Evolutionary conservation across 2,113 vertebrate genomes (phyloP), one percentile per base, ranked within the genome.

Genomic region (Ariopsis seemanni): DNA sequence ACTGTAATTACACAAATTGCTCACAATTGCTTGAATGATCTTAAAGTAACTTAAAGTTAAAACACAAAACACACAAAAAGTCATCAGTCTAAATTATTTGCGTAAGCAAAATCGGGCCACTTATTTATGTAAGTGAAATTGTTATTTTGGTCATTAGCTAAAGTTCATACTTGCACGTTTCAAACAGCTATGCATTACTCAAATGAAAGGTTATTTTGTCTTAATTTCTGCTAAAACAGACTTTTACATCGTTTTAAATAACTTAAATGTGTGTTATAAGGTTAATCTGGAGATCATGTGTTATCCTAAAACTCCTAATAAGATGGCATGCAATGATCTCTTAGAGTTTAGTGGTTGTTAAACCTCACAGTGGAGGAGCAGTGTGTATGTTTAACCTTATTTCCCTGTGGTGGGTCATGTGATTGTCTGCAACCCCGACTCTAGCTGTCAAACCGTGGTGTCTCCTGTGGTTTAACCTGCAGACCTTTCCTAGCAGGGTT

Each of bases 371-470:
- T 48, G 22, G 72, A 74, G 75, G n/a, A 57, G 69, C 81, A 48
- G 42, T 86, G 22, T 67, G 88, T 88, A 67, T 89, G 82, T 92
- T 88, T 83, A 85, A 82, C 53, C 89, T 78, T 52, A 27, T 72
- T 89, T 86, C 55, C 83, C 74, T 90, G 50, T 82, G 74, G 81
- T 53, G 86, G 86, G 87, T 69, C 22, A 62, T 81, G 89, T 85
- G 82, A 87, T 86, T 42, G 34, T 87, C 50, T 80, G 72, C 84
- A 74, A 78, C 55, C 86, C 55, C 48, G 80, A 63, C 79, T 79
- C 83, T 81, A 71, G 88, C 86, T 89, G 88, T 85, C 85, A 62
- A 42, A 55, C 63, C 22, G 53, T 55, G 85, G 63, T 4, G 69
- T 74, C 83, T 88, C 75, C 65, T 84, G 86, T 65, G 63, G 79